Percentiles rank a stretch among this genome's conserved stretches.
Conservation (phyloP, 2,797 vertebrate species). For the Sternotherus odoratus region DNA sequence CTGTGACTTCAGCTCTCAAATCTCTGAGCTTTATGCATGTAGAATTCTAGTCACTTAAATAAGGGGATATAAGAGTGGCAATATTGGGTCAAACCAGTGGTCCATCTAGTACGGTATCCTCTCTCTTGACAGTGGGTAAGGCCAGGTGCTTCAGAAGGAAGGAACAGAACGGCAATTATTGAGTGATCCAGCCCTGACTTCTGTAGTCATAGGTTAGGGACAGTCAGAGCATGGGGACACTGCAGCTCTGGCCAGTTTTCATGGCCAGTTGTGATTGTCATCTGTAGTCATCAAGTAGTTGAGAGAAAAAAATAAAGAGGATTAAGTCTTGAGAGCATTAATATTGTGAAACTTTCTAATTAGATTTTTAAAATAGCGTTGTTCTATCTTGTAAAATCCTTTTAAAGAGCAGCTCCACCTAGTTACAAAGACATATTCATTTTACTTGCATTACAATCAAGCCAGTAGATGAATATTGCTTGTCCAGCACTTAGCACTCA, state of each 20-base stretch:
- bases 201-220: not conserved
- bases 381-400: not conserved
- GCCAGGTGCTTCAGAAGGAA: not conserved
- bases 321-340: not conserved
- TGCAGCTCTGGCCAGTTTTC: not conserved
- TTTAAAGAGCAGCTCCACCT: not conserved
- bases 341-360: accelerated
- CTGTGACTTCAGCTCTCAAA: not conserved
- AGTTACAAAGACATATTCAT: not conserved
- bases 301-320: not conserved
- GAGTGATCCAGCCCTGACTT: not conserved
- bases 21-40: not conserved
- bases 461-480: not conserved
- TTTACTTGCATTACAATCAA: not conserved
- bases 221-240: not conserved
- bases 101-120: not conserved
- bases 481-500: not conserved
- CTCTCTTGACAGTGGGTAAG: not conserved
- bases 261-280: not conserved
- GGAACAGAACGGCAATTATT: not conserved
- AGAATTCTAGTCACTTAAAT: not conserved
- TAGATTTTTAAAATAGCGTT: not conserved
- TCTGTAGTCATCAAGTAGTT: not conserved
- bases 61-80: not conserved
- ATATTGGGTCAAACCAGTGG: not conserved